Conservation (phyloP, 2,113 vertebrate genomes). For the Bujurquina vittata region DNA sequence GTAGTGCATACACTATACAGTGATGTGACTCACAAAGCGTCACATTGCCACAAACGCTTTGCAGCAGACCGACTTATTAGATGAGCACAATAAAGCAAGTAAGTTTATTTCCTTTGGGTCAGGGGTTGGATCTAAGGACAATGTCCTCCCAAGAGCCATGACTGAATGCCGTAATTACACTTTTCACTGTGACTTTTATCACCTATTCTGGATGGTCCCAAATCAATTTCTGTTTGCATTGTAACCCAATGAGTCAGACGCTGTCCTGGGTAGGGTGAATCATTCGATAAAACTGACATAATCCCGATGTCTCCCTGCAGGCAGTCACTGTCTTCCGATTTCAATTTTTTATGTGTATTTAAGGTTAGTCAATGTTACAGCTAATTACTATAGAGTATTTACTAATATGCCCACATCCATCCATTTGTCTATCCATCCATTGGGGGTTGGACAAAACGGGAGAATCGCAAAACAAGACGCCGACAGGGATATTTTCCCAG, state of each 20-base stretch:
- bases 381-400: background rate
- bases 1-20: background rate
- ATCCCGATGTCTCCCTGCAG: constrained; percentile 4
- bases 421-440: background rate
- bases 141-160: constrained; percentile 40
- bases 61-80: constrained; percentile 18
- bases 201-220: constrained; percentile 40
- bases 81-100: constrained; percentile 41
- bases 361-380: background rate
- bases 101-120: constrained; percentile 53
- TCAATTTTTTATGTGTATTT: background rate
- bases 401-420: background rate
- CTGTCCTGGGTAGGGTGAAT: background rate
- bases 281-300: constrained; percentile 15
- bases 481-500: background rate
- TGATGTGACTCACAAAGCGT: constrained; percentile 7
- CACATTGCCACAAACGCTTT: constrained; percentile 26
- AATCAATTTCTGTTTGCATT: constrained; percentile 62
- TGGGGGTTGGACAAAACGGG: background rate
- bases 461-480: background rate
- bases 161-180: constrained; percentile 42
- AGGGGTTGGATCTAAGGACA: constrained; percentile 36
- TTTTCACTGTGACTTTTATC: constrained; percentile 59
- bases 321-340: background rate
- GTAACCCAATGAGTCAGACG: constrained; percentile 45